phyloP scores from a whole-genome alignment of 2,113 vertebrate species.

The Garra rufa region DNA sequence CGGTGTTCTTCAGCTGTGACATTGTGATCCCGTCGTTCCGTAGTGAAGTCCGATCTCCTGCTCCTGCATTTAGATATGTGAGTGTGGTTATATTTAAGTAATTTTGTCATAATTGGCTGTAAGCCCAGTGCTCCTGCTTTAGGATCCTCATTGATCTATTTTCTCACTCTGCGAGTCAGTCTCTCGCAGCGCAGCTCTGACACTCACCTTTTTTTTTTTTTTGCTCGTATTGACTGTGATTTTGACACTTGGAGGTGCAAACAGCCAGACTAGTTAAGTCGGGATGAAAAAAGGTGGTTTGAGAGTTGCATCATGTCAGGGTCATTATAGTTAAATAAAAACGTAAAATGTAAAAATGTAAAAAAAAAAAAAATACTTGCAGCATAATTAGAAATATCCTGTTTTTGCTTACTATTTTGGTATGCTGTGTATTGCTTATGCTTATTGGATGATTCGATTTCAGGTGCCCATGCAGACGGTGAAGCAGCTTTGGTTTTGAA shows the following conservation, averaged over 20 bases:
- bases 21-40: slow-evolving; percentile 40
- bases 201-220: neutral
- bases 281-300: neutral
- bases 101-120: slow-evolving; percentile 46
- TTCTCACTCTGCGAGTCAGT: neutral
- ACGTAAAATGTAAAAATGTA: too few relatives aligned
- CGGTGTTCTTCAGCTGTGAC: slow-evolving; percentile 41
- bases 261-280: neutral
- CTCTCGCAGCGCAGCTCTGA: neutral
- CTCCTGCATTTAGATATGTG: slow-evolving; percentile 35
- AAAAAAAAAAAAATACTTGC: too few relatives aligned
- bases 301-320: neutral
- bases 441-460: neutral
- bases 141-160: slow-evolving; percentile 26
- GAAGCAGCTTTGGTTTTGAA: neutral
- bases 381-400: neutral
- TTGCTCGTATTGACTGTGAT: neutral
- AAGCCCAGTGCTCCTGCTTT: slow-evolving; percentile 43
- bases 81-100: slow-evolving; percentile 54
- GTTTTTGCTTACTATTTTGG: neutral
- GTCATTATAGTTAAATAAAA: too few relatives aligned
- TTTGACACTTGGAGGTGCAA: neutral
- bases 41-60: slow-evolving; percentile 48
- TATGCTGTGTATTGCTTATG: neutral
- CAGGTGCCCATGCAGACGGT: neutral